phyloP scores from a whole-genome alignment of 2,113 vertebrate species.

The Syngnathus floridae region DNA sequence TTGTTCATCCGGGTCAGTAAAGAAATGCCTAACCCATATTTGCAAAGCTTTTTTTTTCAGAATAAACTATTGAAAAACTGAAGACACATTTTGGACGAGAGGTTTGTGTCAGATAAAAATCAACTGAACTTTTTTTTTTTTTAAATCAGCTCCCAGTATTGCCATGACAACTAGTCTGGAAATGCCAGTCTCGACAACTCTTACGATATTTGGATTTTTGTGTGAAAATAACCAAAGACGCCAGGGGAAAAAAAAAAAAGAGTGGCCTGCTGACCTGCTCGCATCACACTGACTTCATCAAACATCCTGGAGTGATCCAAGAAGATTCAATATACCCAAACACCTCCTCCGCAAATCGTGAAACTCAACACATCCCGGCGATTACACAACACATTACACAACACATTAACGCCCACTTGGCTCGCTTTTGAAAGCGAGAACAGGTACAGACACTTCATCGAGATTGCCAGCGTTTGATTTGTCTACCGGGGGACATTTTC shows the following conservation, averaged over 20 bases:
- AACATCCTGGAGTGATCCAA: constrained; percentile 12
- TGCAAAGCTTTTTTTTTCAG: not conserved
- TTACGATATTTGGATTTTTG: not conserved
- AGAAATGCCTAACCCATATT: constrained; percentile 11
- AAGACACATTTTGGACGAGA: constrained; percentile 5
- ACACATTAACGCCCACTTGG: constrained; percentile 48
- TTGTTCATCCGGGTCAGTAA: constrained; percentile 20
- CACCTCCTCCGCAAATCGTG: constrained; percentile 33
- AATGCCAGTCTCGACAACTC: not conserved
- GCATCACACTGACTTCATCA: constrained; percentile 6
- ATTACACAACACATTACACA: constrained; percentile 53
- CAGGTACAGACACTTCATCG: constrained; percentile 27
- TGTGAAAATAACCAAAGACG: not conserved
- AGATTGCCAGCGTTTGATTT: constrained; percentile 19
- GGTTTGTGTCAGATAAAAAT: constrained; percentile 23
- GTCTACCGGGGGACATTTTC: constrained; percentile 17
- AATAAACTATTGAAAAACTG: not conserved
- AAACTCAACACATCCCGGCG: constrained; percentile 5
- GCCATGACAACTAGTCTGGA: not conserved
- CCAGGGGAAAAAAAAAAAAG: not conserved
- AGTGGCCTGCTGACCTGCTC: constrained; percentile 3
- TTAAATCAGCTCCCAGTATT: not conserved
- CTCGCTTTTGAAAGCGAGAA: constrained; percentile 42
- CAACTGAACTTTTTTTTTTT: not conserved
- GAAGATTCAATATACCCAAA: constrained; percentile 35